A percentile compares a stretch with the other conserved stretches of the same genome.
Evolutionary conservation across 2,888 invertebrate genomes (phyloP).

Genomic region (Machimus atricapillus): DNA sequence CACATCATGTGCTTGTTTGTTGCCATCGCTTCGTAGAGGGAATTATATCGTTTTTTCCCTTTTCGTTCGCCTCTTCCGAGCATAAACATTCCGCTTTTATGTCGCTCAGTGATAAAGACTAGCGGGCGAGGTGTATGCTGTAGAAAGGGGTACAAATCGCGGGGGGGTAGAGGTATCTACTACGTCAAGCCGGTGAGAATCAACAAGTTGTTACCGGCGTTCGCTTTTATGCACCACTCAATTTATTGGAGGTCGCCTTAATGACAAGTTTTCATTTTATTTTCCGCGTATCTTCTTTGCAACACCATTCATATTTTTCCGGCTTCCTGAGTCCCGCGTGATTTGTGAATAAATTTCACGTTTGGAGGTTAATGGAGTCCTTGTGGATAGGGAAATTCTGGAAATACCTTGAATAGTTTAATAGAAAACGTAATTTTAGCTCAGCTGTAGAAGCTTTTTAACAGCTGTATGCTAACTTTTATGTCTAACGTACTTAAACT

Average conservation of each 20-base stretch:
- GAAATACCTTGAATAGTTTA: neutral
- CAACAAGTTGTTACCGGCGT: constrained; percentile 37
- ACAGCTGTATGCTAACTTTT: neutral
- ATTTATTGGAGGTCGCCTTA: constrained; percentile 35
- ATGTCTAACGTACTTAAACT: neutral
- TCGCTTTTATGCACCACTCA: constrained; percentile 16
- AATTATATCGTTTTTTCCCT: neutral
- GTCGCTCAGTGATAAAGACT: neutral
- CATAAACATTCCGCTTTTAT: constrained; percentile 31
- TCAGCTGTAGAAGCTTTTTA: neutral
- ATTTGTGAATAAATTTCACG: neutral
- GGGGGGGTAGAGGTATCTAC: neutral
- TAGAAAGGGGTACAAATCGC: neutral
- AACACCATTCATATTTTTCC: constrained; percentile 6
- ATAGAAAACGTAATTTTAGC: neutral
- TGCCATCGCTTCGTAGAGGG: constrained; percentile 11
- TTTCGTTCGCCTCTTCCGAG: neutral
- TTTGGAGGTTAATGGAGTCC: neutral
- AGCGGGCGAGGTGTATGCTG: neutral
- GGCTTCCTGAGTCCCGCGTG: neutral
- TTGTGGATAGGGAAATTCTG: neutral
- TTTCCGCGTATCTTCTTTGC: neutral
- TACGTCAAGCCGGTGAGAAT: neutral
- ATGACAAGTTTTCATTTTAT: constrained; percentile 31
- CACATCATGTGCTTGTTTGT: neutral